Percentiles rank a stretch among this genome's conserved stretches.
phyloP scores from a whole-genome alignment of 2,888 invertebrate species.

The Acanthoscelides obtectus region DNA sequence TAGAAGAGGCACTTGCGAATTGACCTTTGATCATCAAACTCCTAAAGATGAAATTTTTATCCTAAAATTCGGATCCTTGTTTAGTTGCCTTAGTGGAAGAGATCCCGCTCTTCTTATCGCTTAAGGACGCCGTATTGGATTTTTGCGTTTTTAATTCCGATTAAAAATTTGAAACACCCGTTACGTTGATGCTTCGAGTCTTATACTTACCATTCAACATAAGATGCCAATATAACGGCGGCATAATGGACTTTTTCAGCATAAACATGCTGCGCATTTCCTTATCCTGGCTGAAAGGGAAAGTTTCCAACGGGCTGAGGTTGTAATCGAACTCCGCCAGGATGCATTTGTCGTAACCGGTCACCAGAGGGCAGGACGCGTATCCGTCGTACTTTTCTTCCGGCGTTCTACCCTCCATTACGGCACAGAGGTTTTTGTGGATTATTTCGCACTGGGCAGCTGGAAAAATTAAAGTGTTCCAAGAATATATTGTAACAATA shows the following conservation, averaged over 20 bases:
- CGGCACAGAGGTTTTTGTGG: constrained; percentile 64
- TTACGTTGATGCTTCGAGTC: too few relatives aligned
- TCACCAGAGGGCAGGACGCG: constrained; percentile 93
- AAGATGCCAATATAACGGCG: constrained; percentile 83
- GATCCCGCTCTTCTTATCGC: too few relatives aligned
- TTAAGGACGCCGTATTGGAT: too few relatives aligned
- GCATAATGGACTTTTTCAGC: constrained; percentile 85
- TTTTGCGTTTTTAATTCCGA: too few relatives aligned
- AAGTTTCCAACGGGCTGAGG: constrained; percentile 80
- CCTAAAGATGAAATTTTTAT: too few relatives aligned
- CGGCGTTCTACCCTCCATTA: constrained; percentile 58
- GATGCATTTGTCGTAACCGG: constrained; percentile 75
- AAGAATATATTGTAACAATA: too few relatives aligned
- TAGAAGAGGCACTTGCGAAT: too few relatives aligned
- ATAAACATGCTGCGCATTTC: constrained; percentile 65
- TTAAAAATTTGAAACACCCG: too few relatives aligned
- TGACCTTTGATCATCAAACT: too few relatives aligned
- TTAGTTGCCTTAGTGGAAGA: too few relatives aligned
- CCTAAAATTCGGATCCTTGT: too few relatives aligned
- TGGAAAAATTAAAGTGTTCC: too few relatives aligned
- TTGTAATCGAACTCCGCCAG: constrained; percentile 93
- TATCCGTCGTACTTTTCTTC: constrained; percentile 78
- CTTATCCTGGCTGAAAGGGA: constrained; percentile 80
- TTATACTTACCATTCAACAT: constrained; percentile 73
- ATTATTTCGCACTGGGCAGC: constrained; percentile 83